Conservation (phyloP, 2,797 vertebrate species). For the Sciurus carolinensis region DNA sequence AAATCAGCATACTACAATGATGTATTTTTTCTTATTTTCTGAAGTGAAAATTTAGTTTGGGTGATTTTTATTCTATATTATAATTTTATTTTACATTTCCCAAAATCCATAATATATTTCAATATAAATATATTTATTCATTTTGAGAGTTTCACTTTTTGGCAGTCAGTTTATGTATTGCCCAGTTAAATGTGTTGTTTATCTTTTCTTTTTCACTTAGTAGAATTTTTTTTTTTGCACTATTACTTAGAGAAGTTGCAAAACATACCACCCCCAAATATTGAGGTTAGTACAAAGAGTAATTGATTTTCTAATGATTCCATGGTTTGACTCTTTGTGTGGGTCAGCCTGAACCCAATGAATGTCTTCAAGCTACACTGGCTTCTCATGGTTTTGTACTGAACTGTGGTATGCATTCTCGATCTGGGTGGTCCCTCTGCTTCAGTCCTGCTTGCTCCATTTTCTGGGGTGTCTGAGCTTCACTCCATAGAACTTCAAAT, state of each 20-base stretch:
- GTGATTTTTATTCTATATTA: background rate
- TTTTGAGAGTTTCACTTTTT: background rate
- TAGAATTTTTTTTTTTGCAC: background rate
- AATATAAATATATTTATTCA: background rate
- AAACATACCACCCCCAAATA: background rate
- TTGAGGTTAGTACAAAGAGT: background rate
- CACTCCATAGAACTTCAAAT: too few relatives aligned
- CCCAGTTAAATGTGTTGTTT: accelerated
- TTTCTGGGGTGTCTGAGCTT: too few relatives aligned
- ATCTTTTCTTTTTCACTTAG: background rate
- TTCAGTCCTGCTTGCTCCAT: too few relatives aligned
- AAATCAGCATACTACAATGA: too few relatives aligned
- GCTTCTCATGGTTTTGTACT: too few relatives aligned
- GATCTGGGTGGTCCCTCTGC: too few relatives aligned
- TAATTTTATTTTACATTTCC: background rate
- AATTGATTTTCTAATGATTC: background rate
- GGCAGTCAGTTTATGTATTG: too few relatives aligned
- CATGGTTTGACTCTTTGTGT: too few relatives aligned
- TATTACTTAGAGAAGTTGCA: background rate
- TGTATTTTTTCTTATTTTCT: background rate
- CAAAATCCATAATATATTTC: background rate
- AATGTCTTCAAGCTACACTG: too few relatives aligned
- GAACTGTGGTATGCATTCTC: too few relatives aligned
- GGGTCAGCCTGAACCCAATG: too few relatives aligned
- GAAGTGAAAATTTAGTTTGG: background rate